Conservation (phyloP, 2,888 invertebrate species). For the Pollenia labialis region DNA sequence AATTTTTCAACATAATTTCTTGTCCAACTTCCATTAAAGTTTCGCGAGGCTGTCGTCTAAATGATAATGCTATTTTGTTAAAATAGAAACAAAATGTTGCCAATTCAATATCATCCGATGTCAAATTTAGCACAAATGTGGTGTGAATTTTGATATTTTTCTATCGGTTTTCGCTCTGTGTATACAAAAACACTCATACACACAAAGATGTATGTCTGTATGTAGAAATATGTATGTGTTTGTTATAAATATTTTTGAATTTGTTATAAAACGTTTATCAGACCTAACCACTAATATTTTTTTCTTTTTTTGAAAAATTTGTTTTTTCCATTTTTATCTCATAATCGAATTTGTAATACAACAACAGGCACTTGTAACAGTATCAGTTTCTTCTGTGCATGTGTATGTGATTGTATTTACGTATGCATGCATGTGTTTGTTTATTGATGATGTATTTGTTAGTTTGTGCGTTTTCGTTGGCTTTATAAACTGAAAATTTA, state of each 20-base stretch:
- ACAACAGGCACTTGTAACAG: slow-evolving; percentile 45
- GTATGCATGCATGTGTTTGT: not conserved
- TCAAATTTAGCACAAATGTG: no score
- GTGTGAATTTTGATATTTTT: not conserved
- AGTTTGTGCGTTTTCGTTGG: slow-evolving; percentile 45
- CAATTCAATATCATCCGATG: no score
- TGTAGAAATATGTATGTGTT: slow-evolving; percentile 29
- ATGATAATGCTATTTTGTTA: no score
- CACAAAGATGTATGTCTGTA: not conserved
- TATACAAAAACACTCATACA: slow-evolving; percentile 33
- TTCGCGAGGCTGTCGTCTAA: no score
- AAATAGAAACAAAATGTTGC: no score
- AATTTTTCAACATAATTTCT: no score
- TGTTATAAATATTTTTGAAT: slow-evolving; percentile 56
- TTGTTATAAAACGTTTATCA: slow-evolving; percentile 66
- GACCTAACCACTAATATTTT: slow-evolving; percentile 41
- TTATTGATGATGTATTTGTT: slow-evolving; percentile 7
- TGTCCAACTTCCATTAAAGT: no score
- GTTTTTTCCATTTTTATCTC: slow-evolving; percentile 57
- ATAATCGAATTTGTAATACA: slow-evolving; percentile 70
- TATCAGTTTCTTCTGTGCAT: slow-evolving; percentile 34
- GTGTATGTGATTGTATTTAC: not conserved
- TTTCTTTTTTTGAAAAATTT: slow-evolving; percentile 4
- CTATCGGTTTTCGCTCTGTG: not conserved
- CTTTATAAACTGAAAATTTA: slow-evolving; percentile 68